Base-by-base conservation (phyloP, 2,888 invertebrate species). In the Drosophila borborema region DNA sequence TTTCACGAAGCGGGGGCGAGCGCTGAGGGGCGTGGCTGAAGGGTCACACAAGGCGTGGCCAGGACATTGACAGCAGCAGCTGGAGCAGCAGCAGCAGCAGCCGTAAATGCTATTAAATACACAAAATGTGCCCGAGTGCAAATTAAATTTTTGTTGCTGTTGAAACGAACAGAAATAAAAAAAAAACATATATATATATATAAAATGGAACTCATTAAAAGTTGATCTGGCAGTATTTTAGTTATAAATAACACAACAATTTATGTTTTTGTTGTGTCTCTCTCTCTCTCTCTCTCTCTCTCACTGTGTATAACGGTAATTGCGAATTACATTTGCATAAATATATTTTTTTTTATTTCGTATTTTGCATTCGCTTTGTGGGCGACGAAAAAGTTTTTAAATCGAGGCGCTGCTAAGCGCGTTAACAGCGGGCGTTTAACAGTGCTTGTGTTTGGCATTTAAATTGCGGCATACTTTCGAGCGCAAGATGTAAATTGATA, bases 181-280 rank as follows among this genome's bases (percentile, higher is more conserved):
- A 20, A 2, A 20, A 20, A 2, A 20, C 2, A 28, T 28, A 28
- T 28, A 28, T 6, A 28, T 6, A 28, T 6, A 28, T 1, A 66
- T 20, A 31, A 48, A 18, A 16, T 63, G 45, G 54, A 77, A 70
- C 86, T 84, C 89, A 89, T 84, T 89, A 83, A 89, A 84, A 78
- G 89, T 84, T 74, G 69, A 77, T 76, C 80, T 80, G 80, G 46
- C 65, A 66, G 71, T 65, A 64, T 62, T 77, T 64, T 68, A 62
- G 67, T 56, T 69, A 77, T 64, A 78, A 67, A 80, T 77, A 77
- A 77, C 71, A 77, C 71, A 80, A 80, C 77, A 77, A 80, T 82
- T 86, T 86, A 77, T 79, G 71, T 79, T 67, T 36, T 56, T 55
- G 34, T 64, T 72, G 58, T 51, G 9, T 46, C 45, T 10, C 18